These are phyloP conservation scores for Podilymbus podiceps DNA, from an alignment of 2,113 vertebrate species.

Conservation along the genomic window DNA sequence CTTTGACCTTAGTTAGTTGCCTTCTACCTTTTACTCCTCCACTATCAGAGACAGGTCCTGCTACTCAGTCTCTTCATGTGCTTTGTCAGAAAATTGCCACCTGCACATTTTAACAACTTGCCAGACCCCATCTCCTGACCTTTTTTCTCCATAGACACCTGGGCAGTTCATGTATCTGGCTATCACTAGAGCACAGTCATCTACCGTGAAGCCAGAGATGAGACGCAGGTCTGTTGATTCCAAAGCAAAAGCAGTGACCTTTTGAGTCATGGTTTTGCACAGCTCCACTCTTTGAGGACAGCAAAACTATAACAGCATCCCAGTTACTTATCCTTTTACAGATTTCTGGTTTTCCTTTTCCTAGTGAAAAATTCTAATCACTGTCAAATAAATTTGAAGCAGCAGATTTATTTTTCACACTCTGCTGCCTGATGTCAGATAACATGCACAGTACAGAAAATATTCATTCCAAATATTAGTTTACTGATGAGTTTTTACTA, in stretches of 20 bases:
- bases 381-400: constrained; percentile 15
- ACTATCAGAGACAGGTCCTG: background rate
- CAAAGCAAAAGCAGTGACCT: background rate
- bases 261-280: background rate
- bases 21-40: background rate
- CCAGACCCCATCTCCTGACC: background rate
- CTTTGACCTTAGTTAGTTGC: background rate
- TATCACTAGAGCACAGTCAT: background rate
- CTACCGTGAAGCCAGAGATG: background rate
- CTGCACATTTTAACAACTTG: background rate
- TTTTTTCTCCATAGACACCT: background rate
- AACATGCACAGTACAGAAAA: constrained; percentile 5
- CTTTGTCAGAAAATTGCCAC: background rate
- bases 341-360: background rate
- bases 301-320: background rate
- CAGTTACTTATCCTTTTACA: background rate
- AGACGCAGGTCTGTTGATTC: background rate
- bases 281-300: background rate
- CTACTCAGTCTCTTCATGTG: accelerated
- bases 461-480: constrained; percentile 30
- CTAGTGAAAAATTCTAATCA: background rate
- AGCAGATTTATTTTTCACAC: constrained; percentile 25
- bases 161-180: background rate
- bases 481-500: constrained; percentile 27
- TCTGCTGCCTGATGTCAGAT: constrained; percentile 40